Evolutionary conservation across 2,888 invertebrate species (phyloP).

Genomic region (Noctua fimbriata): DNA sequence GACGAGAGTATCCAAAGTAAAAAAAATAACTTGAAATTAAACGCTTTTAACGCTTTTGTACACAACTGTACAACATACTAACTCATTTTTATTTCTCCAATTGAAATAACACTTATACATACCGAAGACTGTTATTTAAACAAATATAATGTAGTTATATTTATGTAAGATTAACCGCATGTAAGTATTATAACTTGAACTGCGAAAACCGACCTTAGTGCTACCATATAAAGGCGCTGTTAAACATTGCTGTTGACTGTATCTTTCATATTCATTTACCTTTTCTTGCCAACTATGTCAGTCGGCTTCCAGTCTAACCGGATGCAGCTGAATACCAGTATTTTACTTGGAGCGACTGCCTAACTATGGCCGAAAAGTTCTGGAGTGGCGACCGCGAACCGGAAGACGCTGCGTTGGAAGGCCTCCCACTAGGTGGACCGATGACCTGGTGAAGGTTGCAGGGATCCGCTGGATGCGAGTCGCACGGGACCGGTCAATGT

Average conservation of each 20-base stretch:
- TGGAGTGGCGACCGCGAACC: too few species aligned
- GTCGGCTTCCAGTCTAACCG: neutral
- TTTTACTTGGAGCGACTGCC: neutral
- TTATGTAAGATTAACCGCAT: neutral
- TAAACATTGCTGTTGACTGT: neutral
- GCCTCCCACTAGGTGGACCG: too few species aligned
- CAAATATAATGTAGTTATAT: conserved; percentile 33
- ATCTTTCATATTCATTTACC: neutral
- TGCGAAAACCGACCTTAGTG: neutral
- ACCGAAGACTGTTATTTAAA: conserved; percentile 45
- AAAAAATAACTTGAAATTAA: neutral
- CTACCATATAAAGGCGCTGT: neutral
- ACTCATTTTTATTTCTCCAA: conserved; percentile 37
- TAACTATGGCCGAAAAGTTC: too few species aligned
- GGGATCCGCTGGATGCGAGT: too few species aligned
- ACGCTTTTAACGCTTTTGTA: conserved; percentile 13
- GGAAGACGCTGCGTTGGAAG: too few species aligned
- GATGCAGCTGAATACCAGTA: neutral
- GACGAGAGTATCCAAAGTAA: too few species aligned
- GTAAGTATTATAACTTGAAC: neutral
- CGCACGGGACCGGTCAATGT: too few species aligned
- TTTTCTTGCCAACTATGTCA: neutral
- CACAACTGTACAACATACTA: conserved; percentile 15
- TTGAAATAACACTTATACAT: conserved; percentile 41
- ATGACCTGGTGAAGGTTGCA: too few species aligned